Evolutionary conservation across 2,797 vertebrate genomes (phyloP).

Genomic region (Bufotes viridis): DNA sequence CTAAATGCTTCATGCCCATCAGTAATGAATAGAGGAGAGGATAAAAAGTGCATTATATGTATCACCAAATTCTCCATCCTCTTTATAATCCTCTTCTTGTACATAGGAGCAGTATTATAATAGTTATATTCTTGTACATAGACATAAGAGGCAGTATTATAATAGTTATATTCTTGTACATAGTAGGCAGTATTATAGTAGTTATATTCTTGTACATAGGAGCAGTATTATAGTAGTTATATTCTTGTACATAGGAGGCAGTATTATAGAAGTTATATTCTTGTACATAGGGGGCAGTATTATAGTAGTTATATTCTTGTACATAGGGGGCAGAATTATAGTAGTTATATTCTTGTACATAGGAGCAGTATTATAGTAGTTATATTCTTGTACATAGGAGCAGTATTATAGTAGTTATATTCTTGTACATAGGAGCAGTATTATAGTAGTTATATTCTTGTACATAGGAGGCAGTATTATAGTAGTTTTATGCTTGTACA

Average conservation of each 20-base stretch:
- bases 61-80: too few relatives aligned
- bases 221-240: not conserved
- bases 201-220: constrained; percentile 1
- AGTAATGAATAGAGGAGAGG: too few relatives aligned
- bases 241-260: not conserved
- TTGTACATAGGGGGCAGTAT: not conserved
- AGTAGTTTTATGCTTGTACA: not conserved
- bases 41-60: too few relatives aligned
- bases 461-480: not conserved
- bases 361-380: not conserved
- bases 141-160: too few relatives aligned
- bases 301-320: constrained; percentile 6
- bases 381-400: not conserved
- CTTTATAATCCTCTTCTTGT: not conserved
- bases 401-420: constrained; percentile 7
- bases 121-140: constrained; percentile 3
- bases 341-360: not conserved
- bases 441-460: constrained; percentile 1
- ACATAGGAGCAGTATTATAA: not conserved
- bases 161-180: not conserved
- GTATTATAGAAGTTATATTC: constrained; percentile 4
- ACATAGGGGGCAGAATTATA: not conserved
- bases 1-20: too few relatives aligned
- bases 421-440: not conserved
- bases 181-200: not conserved